Evolutionary conservation across 2,797 vertebrate species (phyloP).

Genomic region (Orestias chungarensis): DNA sequence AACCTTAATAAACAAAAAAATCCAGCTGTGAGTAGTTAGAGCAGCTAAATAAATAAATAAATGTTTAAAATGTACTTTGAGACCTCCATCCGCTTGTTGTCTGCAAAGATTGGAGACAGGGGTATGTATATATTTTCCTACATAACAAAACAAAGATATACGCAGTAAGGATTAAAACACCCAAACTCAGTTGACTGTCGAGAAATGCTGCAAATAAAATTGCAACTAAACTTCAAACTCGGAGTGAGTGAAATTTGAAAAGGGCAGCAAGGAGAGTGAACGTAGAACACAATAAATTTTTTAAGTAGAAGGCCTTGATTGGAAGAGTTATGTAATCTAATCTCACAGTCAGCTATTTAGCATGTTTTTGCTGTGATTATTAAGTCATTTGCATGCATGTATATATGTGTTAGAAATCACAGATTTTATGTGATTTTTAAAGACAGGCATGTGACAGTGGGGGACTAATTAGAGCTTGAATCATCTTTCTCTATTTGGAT

Average conservation of each 20-base stretch:
- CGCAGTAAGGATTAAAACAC: background rate
- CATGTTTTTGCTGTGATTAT: slow-evolving; percentile 7
- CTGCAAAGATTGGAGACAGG: background rate
- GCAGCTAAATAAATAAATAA: background rate
- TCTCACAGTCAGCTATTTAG: slow-evolving; percentile 28
- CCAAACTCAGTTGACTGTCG: background rate
- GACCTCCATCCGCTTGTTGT: background rate
- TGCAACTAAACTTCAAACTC: slow-evolving; percentile 9
- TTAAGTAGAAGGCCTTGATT: background rate
- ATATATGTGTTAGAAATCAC: slow-evolving; percentile 23
- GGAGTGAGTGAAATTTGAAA: slow-evolving; percentile 33
- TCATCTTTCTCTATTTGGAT: background rate
- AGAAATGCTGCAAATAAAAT: slow-evolving; percentile 6
- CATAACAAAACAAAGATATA: background rate
- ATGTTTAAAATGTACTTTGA: background rate
- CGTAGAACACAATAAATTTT: slow-evolving; percentile 14
- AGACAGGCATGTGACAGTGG: background rate
- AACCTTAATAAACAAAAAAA: background rate
- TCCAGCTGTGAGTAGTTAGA: background rate
- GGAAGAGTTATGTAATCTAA: slow-evolving; percentile 23
- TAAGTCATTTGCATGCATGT: background rate
- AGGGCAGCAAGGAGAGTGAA: background rate
- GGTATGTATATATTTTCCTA: accelerated
- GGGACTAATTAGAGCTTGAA: slow-evolving; percentile 9
- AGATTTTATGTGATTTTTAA: slow-evolving; percentile 28